Evolutionary conservation across 2,888 invertebrate genomes (phyloP).

Genomic region (Meteorus cinctellus): DNA sequence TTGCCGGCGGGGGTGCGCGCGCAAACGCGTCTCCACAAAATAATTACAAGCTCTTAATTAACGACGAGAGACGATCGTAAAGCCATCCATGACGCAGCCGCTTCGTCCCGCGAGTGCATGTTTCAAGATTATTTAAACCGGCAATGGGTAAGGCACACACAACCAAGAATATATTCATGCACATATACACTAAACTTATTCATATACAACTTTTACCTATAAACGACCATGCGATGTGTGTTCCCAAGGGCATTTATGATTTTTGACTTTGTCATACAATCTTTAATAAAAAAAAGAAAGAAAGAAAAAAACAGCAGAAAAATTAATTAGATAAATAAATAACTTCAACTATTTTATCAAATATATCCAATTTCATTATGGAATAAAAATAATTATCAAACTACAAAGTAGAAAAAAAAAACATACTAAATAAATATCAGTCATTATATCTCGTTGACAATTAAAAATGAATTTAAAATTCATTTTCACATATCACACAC

Average conservation of each 20-base stretch:
- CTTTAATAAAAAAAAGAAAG: background rate
- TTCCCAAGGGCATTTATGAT: background rate
- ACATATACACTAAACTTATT: constrained; percentile 9
- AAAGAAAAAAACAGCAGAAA: no score
- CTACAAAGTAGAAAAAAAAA: background rate
- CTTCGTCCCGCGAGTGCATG: constrained; percentile 66
- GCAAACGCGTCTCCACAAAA: constrained; percentile 69
- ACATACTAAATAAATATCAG: background rate
- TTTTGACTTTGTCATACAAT: constrained; percentile 20
- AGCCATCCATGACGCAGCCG: constrained; percentile 68
- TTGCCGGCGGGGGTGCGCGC: constrained; percentile 72
- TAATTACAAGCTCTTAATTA: constrained; percentile 73
- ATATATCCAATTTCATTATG: background rate
- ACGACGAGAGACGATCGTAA: constrained; percentile 71
- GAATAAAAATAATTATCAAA: background rate
- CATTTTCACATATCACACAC: background rate
- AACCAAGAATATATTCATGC: constrained; percentile 16
- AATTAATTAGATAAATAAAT: background rate
- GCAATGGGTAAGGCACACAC: constrained; percentile 58
- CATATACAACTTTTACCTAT: constrained; percentile 35
- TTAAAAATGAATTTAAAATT: background rate
- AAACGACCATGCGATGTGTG: constrained; percentile 27
- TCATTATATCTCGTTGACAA: background rate
- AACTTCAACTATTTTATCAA: background rate
- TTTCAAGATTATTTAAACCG: constrained; percentile 71